Evolutionary conservation across 2,888 invertebrate species (phyloP).

Genomic region (Eupithecia insigniata): DNA sequence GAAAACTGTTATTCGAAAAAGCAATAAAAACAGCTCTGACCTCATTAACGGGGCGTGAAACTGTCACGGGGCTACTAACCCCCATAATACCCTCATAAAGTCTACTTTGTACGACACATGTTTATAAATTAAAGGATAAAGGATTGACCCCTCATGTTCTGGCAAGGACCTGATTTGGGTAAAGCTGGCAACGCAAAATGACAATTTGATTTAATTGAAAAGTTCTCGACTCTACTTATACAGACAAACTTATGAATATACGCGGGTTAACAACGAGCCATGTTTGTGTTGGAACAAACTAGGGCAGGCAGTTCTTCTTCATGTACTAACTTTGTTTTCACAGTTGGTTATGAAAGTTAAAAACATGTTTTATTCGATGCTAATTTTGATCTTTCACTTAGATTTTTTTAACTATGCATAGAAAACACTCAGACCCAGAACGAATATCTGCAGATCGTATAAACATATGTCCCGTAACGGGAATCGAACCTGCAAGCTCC

Average conservation of each 20-base stretch:
- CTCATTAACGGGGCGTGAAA: slow-evolving; percentile 58
- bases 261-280: not conserved
- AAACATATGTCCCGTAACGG: not conserved
- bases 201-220: not conserved
- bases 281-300: not conserved
- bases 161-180: slow-evolving; percentile 12
- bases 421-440: not conserved
- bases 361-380: not conserved
- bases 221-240: not conserved
- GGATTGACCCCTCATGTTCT: slow-evolving; percentile 18
- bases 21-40: slow-evolving; percentile 52
- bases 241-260: not conserved
- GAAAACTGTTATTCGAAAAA: slow-evolving; percentile 8
- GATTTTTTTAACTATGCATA: too few relatives aligned
- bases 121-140: slow-evolving; percentile 54
- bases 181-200: not conserved
- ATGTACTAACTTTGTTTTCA: not conserved
- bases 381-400: not conserved
- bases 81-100: slow-evolving; percentile 57
- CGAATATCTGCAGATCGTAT: not conserved
- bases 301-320: not conserved
- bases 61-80: slow-evolving; percentile 57
- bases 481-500: not conserved
- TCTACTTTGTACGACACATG: slow-evolving; percentile 51
- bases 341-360: not conserved